phyloP scores from a whole-genome alignment of 2,113 vertebrate genomes.

The Entelurus aequoreus region DNA sequence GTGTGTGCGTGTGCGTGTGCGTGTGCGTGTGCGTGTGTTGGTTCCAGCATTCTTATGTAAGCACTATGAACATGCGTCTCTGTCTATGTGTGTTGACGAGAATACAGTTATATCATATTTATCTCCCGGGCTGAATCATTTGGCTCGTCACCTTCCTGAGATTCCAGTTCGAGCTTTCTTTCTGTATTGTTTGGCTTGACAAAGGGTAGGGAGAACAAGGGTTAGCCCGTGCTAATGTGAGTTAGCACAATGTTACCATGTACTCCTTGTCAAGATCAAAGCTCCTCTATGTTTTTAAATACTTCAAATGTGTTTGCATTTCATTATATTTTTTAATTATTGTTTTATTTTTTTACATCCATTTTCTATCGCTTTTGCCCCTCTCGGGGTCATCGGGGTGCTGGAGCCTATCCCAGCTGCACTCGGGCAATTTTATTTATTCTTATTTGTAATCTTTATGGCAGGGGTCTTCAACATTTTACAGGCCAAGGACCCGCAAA shows the following conservation, averaged over 20 bases:
- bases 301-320: background rate
- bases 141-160: slow-evolving; percentile 13
- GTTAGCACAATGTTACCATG: background rate
- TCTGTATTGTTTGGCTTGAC: slow-evolving; percentile 21
- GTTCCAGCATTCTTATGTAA: slow-evolving; percentile 68
- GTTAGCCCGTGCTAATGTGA: slow-evolving; percentile 2
- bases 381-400: no score
- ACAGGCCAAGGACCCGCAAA: no score
- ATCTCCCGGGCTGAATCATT: slow-evolving; percentile 48
- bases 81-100: slow-evolving; percentile 55
- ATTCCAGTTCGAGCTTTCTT: slow-evolving; percentile 15
- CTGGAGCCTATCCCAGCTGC: no score
- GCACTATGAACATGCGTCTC: slow-evolving; percentile 49
- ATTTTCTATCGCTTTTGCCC: no score
- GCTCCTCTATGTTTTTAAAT: no score
- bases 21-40: slow-evolving; percentile 47
- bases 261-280: no score
- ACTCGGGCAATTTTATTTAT: no score
- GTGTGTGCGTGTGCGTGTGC: slow-evolving; percentile 35
- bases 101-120: slow-evolving; percentile 66
- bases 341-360: no score
- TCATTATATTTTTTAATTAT: no score
- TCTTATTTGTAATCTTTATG: no score
- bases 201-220: background rate
- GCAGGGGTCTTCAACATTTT: no score